Evolutionary conservation across 2,888 invertebrate genomes (phyloP).

Genomic region (Drepana falcataria): DNA sequence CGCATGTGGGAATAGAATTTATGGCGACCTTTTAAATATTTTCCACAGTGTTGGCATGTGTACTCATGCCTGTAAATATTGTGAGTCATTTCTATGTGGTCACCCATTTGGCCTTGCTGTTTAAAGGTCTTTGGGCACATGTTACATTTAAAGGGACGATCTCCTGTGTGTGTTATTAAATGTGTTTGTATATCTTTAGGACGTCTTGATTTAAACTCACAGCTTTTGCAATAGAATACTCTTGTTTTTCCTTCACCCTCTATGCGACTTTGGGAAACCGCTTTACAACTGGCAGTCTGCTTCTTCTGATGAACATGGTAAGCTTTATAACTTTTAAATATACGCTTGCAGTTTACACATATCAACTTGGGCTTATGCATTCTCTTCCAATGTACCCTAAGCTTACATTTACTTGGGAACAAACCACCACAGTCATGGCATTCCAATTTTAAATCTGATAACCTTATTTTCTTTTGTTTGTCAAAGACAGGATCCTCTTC

Average conservation of each 20-base stretch:
- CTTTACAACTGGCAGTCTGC: constrained; percentile 25
- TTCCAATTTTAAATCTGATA: constrained; percentile 34
- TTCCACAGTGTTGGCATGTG: constrained; percentile 58
- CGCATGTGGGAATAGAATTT: constrained; percentile 45
- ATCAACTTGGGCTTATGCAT: constrained; percentile 27
- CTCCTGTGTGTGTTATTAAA: constrained; percentile 45
- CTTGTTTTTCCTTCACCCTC: constrained; percentile 44
- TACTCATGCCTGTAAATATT: constrained; percentile 35
- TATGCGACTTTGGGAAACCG: constrained; percentile 27
- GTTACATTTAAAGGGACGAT: constrained; percentile 44
- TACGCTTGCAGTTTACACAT: constrained; percentile 30
- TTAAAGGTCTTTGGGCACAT: constrained; percentile 44
- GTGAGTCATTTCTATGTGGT: constrained; percentile 47
- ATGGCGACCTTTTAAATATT: constrained; percentile 41
- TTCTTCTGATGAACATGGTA: constrained; percentile 33
- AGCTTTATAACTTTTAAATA: constrained; percentile 41
- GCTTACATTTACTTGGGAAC: constrained; percentile 45
- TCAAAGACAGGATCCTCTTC: neutral
- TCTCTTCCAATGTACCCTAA: constrained; percentile 46
- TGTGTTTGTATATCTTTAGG: constrained; percentile 48
- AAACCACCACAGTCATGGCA: constrained; percentile 42
- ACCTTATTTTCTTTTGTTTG: constrained; percentile 1
- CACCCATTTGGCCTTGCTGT: constrained; percentile 44
- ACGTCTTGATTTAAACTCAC: constrained; percentile 40
- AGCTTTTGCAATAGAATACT: constrained; percentile 42